These are phyloP conservation scores for Lemur catta DNA, from an alignment of 2,797 vertebrate genomes.

Conservation along the genomic window DNA sequence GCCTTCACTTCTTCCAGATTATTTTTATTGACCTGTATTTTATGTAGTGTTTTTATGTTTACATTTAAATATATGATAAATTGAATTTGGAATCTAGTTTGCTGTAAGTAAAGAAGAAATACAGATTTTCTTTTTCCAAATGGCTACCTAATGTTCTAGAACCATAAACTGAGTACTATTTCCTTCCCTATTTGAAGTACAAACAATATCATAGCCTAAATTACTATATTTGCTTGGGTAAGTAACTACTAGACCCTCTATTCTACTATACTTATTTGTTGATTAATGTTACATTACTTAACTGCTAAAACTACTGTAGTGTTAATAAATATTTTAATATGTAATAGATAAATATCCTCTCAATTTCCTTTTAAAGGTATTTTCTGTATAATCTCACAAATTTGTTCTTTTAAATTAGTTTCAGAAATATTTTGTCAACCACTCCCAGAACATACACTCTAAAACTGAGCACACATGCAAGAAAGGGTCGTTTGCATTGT, in stretches of 20 bases:
- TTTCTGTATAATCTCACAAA: neutral
- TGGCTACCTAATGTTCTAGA: neutral
- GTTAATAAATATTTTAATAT: neutral
- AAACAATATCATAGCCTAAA: neutral
- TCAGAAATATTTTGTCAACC: neutral
- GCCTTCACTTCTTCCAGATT: neutral
- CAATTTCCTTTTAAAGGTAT: neutral
- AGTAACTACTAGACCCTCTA: neutral
- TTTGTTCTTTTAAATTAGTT: neutral
- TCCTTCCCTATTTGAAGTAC: neutral
- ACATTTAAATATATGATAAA: neutral
- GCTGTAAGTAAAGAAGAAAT: neutral
- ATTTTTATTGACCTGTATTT: neutral
- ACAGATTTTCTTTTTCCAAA: neutral
- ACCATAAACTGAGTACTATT: neutral
- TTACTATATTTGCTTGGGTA: neutral
- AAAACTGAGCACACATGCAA: neutral
- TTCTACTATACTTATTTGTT: neutral
- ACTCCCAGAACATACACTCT: neutral
- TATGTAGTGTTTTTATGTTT: neutral
- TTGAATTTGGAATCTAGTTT: neutral
- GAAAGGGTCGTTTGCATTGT: neutral
- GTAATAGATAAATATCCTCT: neutral
- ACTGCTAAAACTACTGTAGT: neutral
- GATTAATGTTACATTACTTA: neutral